Evolutionary conservation across 2,113 vertebrate species (phyloP).

Genomic region (Oceanodroma tethys): DNA sequence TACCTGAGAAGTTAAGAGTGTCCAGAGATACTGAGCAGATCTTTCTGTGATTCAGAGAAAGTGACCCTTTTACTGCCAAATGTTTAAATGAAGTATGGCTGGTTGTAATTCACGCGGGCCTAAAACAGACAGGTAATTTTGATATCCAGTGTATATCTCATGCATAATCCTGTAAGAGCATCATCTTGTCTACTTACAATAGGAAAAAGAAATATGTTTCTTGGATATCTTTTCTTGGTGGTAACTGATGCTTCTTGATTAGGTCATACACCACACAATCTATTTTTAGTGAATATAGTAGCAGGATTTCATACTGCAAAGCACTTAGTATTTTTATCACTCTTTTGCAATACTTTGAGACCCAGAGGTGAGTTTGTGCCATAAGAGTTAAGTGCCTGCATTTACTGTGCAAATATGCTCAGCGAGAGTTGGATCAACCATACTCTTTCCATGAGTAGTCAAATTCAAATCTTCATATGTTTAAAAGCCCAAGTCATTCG

Average conservation of each 20-base stretch:
- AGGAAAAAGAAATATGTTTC: neutral
- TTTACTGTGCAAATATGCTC: neutral
- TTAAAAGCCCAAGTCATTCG: fast-evolving
- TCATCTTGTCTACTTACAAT: neutral
- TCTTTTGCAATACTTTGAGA: neutral
- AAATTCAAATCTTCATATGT: neutral
- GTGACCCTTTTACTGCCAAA: neutral
- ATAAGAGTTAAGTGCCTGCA: neutral
- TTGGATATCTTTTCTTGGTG: neutral
- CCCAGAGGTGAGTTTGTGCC: neutral
- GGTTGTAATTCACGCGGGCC: neutral
- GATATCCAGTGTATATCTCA: neutral
- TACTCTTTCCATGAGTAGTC: neutral
- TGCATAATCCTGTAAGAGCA: neutral
- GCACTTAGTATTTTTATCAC: neutral
- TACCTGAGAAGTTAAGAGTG: neutral
- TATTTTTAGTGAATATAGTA: neutral
- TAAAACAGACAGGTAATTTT: neutral
- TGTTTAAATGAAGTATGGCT: neutral
- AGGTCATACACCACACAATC: fast-evolving
- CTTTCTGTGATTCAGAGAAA: neutral
- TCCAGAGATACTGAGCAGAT: neutral
- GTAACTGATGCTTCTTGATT: neutral
- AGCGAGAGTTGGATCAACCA: neutral
- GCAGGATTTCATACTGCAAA: neutral